Base-by-base conservation (phyloP, 2,888 invertebrate genomes). In the Ganaspis brasiliensis region DNA sequence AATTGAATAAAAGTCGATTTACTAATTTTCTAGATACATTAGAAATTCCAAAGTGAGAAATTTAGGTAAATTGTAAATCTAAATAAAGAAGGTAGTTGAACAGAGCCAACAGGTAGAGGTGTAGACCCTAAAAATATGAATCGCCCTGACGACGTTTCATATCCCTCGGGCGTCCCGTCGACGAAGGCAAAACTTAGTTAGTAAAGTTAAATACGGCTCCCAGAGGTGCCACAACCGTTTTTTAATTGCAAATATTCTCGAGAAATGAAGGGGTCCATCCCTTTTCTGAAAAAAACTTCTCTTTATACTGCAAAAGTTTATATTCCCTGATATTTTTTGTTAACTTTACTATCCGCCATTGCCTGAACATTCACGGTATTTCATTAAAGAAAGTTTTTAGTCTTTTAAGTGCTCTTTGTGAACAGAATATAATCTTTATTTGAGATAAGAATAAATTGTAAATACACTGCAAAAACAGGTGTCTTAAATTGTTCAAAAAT, bases 171-270 rank as follows among this genome's bases (percentile, higher is more conserved):
- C 87, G 85, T 80, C 86, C 84, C 88, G 90, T 91, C 90, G 89
- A 86, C 91, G 88, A 85, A 85, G 85, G 82, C 83, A 84, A 87
- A 91, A 91, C 88, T 91, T 89, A 87, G 90, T 91, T 91, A 89
- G 88, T 85, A 87, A 91, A 91, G 91, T 91, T 91, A 91, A 90
- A 91, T 91, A 89, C 86, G 84, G 85, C 89, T 89, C 90, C 89
- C 91, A 86, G 85, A 88, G 89, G 88, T 89, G 85, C 82, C 83
- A 88, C 86, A 85, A 85, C 84, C 87, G 85, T 86, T 87, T 89
- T 91, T 91, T 90, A 90, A 91, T 91, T 91, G 88, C 87, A 89
- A 89, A 90, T 88, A 87, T 89, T 88, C 87, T 87, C 83, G 80
- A 81, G 80, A 84, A 86, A 87, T 83, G 84, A 85, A 84, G 85